phyloP scores from a whole-genome alignment of 2,797 vertebrate genomes.

The Parambassis ranga region DNA sequence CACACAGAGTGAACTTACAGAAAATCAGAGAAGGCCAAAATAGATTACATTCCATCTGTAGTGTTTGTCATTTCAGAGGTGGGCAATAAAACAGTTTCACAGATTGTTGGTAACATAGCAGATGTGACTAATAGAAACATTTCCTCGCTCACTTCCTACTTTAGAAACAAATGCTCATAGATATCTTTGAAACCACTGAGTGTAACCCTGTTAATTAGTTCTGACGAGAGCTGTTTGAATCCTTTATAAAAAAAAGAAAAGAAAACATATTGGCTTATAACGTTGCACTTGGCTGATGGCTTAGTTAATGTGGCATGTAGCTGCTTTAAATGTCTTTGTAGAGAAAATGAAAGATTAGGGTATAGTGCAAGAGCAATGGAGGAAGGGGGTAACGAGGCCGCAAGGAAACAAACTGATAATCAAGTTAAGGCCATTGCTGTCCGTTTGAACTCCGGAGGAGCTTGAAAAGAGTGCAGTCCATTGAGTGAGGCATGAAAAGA shows the following conservation, averaged over 20 bases:
- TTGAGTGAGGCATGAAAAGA: conserved; percentile 60
- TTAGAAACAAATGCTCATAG: conserved; percentile 42
- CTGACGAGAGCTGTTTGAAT: conserved; percentile 35
- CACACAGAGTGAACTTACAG: conserved; percentile 14
- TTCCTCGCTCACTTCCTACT: conserved; percentile 18
- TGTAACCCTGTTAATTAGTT: conserved; percentile 49
- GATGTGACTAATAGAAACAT: conserved; percentile 40
- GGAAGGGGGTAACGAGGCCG: conserved; percentile 29
- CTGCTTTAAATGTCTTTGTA: conserved; percentile 47
- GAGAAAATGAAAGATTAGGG: conserved; percentile 35
- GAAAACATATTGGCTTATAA: conserved; percentile 54
- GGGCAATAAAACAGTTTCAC: conserved; percentile 25
- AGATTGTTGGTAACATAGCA: conserved; percentile 16
- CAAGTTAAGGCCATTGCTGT: conserved; percentile 55
- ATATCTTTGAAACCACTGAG: conserved; percentile 39
- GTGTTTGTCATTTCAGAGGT: conserved; percentile 29
- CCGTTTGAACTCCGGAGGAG: conserved; percentile 45
- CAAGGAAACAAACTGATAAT: conserved; percentile 46
- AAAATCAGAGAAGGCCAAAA: conserved; percentile 28
- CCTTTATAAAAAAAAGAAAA: conserved; percentile 16
- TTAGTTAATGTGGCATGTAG: conserved; percentile 69
- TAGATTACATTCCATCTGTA: conserved; percentile 25
- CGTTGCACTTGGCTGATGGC: conserved; percentile 69
- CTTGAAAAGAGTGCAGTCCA: conserved; percentile 51
- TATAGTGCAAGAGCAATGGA: conserved; percentile 41